Percentiles rank a stretch among this genome's conserved stretches.
These are phyloP conservation scores for Diorhabda elongata DNA, from an alignment of 1,140 invertebrate species.

Conservation along the genomic window DNA sequence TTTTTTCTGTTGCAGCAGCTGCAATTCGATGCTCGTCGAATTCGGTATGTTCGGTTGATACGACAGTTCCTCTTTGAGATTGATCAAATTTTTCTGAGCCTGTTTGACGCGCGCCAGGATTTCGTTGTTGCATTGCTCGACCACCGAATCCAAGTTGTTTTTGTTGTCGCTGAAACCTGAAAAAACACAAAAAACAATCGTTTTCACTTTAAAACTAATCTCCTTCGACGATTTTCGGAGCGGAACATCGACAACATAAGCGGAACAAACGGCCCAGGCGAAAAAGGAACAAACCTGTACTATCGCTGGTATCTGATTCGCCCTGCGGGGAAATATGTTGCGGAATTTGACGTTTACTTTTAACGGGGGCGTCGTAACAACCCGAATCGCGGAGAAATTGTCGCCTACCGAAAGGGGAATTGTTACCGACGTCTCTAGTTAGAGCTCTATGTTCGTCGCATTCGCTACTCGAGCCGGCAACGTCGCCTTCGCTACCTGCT, in stretches of 20 bases:
- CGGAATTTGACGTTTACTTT: slow-evolving; percentile 42
- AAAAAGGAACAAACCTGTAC: slow-evolving; percentile 34
- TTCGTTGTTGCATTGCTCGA: slow-evolving; percentile 56
- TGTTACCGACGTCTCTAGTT: slow-evolving; percentile 27
- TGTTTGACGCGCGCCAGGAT: slow-evolving; percentile 53
- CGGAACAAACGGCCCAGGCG: too few relatives aligned
- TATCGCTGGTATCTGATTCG: slow-evolving; percentile 49
- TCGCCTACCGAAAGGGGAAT: slow-evolving; percentile 64
- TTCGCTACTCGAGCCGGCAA: slow-evolving; percentile 70
- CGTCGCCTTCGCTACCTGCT: slow-evolving; percentile 65
- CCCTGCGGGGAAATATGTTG: slow-evolving; percentile 53
- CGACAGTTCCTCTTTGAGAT: slow-evolving; percentile 44
- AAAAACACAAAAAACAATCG: neutral
- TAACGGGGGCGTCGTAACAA: slow-evolving; percentile 67
- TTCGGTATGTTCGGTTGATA: slow-evolving; percentile 50
- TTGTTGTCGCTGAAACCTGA: slow-evolving; percentile 48
- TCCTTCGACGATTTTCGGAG: too few relatives aligned
- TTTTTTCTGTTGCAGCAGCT: slow-evolving; percentile 37
- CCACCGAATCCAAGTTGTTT: slow-evolving; percentile 54
- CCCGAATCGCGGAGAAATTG: slow-evolving; percentile 77
- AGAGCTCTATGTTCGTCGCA: slow-evolving; percentile 55
- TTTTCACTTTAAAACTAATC: too few relatives aligned
- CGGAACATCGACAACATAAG: too few relatives aligned
- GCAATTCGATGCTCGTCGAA: slow-evolving; percentile 33
- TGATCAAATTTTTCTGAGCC: slow-evolving; percentile 42